Percentiles rank a stretch among this genome's conserved stretches.
Evolutionary conservation across 1,140 invertebrate species (phyloP).

Genomic region (Zelostemma sp.): DNA sequence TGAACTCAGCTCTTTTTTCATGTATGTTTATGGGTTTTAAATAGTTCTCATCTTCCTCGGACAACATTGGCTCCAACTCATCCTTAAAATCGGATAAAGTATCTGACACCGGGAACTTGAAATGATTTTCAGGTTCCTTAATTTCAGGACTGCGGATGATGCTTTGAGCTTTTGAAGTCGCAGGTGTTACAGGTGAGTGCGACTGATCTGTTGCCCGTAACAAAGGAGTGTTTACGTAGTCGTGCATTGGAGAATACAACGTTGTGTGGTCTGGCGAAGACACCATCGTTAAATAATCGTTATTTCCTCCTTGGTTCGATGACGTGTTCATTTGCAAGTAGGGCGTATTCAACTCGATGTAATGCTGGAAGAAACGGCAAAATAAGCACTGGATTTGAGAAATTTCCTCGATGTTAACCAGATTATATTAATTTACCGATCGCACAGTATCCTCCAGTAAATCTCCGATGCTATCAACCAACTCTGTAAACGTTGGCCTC

Average conservation of each 20-base stretch:
- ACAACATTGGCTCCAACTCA: slow-evolving; percentile 72
- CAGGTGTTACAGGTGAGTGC: slow-evolving; percentile 64
- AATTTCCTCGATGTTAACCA: no score
- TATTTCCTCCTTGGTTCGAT: slow-evolving; percentile 68
- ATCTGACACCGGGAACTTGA: slow-evolving; percentile 64
- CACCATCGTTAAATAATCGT: slow-evolving; percentile 84
- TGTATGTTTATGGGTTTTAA: slow-evolving; percentile 66
- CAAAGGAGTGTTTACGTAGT: slow-evolving; percentile 70
- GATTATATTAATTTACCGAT: slow-evolving; percentile 73
- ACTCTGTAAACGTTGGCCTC: slow-evolving; percentile 82
- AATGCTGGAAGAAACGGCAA: slow-evolving; percentile 77
- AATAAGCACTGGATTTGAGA: no score
- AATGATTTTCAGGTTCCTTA: slow-evolving; percentile 43
- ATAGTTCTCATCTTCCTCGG: slow-evolving; percentile 61
- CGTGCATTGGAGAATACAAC: slow-evolving; percentile 69
- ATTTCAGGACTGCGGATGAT: slow-evolving; percentile 66
- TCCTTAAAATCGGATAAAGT: slow-evolving; percentile 62
- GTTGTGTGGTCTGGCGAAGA: slow-evolving; percentile 78
- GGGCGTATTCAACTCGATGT: slow-evolving; percentile 85
- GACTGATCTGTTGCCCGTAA: slow-evolving; percentile 31
- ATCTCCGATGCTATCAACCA: slow-evolving; percentile 81
- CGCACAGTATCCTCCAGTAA: slow-evolving; percentile 86
- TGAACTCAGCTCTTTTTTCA: slow-evolving; percentile 62
- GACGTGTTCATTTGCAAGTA: slow-evolving; percentile 80
- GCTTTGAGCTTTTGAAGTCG: slow-evolving; percentile 36